phyloP scores from a whole-genome alignment of 2,888 invertebrate genomes.

The Eupsilia transversa region DNA sequence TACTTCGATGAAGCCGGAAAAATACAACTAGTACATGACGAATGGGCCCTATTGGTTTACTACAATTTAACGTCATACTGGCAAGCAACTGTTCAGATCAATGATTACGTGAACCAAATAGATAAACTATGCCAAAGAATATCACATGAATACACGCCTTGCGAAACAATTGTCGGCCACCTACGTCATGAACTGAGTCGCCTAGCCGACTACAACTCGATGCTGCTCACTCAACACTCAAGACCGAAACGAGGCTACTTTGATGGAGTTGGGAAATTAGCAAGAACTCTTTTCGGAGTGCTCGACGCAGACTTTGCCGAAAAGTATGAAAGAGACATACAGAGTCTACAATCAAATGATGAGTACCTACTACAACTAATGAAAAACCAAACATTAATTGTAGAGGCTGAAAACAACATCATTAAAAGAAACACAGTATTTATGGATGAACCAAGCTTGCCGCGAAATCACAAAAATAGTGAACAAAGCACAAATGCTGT shows the following conservation, averaged over 20 bases:
- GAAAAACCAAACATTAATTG: conserved; percentile 20
- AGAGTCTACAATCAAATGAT: conserved; percentile 1
- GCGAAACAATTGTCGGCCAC: background rate
- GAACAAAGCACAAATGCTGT: no score
- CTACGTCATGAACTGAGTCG: background rate
- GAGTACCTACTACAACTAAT: conserved; percentile 12
- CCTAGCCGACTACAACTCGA: conserved; percentile 3
- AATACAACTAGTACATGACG: background rate
- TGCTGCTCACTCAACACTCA: conserved; percentile 10
- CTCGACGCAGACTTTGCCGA: conserved; percentile 4
- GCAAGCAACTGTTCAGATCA: background rate
- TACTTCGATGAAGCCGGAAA: conserved; percentile 9
- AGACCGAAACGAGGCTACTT: conserved; percentile 11
- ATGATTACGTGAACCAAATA: conserved; percentile 7
- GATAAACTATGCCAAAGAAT: conserved; percentile 3
- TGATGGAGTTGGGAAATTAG: conserved; percentile 7
- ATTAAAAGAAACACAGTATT: conserved; percentile 18
- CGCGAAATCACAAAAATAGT: no score
- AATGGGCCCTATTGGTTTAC: background rate
- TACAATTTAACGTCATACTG: conserved; percentile 1
- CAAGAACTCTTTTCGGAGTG: conserved; percentile 7
- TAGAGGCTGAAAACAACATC: conserved; percentile 25
- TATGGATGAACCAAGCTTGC: no score
- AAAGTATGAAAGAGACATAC: conserved; percentile 1
- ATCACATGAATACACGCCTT: background rate